These are phyloP conservation scores for Phoeniculus purpureus DNA, from an alignment of 2,797 vertebrate species.

Conservation along the genomic window DNA sequence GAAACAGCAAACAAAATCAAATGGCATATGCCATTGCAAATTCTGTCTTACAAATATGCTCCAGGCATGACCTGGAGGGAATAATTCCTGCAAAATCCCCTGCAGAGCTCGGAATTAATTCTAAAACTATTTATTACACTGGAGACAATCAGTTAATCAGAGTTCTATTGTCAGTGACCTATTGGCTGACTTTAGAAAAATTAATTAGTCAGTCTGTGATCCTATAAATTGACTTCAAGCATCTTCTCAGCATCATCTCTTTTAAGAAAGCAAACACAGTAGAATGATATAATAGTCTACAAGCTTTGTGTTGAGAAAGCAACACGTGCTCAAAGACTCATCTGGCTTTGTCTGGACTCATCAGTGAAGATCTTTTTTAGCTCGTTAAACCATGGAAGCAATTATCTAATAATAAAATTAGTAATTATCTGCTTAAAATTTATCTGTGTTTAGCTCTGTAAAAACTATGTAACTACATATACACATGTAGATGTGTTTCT, in stretches of 20 bases:
- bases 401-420: background rate
- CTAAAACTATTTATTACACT: background rate
- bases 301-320: background rate
- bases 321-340: background rate
- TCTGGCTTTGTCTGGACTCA: rapidly evolving
- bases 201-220: background rate
- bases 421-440: background rate
- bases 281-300: rapidly evolving
- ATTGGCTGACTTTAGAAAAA: background rate
- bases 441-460: background rate
- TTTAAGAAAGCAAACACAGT: background rate
- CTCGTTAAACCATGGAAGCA: background rate
- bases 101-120: background rate
- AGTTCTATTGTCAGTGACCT: background rate
- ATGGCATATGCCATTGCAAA: background rate
- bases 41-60: background rate
- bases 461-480: background rate
- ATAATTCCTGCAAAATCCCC: background rate
- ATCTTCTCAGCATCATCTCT: background rate
- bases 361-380: background rate
- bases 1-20: background rate
- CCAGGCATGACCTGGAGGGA: background rate
- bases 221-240: background rate
- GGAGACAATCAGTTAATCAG: background rate
- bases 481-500: background rate